phyloP scores from a whole-genome alignment of 2,797 vertebrate genomes.

The Discoglossus pictus region DNA sequence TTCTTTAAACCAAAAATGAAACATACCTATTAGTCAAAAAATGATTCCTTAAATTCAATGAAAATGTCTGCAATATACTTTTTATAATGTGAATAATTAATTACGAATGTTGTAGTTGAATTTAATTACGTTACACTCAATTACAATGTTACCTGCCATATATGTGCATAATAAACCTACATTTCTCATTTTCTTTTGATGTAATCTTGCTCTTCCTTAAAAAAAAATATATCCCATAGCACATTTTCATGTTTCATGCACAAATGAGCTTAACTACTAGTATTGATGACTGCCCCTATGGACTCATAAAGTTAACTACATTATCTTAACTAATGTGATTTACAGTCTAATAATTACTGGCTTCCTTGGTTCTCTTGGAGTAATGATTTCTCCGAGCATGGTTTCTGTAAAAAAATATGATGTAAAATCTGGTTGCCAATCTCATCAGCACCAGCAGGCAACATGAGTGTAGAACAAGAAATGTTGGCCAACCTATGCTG shows the following conservation, averaged over 20 bases:
- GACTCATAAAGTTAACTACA: slow-evolving; percentile 2
- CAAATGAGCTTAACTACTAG: not conserved
- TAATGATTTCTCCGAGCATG: not conserved
- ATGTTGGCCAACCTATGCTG: too few species aligned
- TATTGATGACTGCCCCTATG: not conserved
- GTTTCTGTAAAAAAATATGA: not conserved
- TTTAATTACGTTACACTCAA: not conserved
- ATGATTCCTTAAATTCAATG: not conserved
- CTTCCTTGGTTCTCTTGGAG: not conserved
- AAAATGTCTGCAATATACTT: not conserved
- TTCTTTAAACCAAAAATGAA: too few species aligned
- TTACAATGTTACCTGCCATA: not conserved
- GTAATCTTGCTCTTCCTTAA: not conserved
- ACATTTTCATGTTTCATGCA: not conserved
- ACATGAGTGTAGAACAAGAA: too few species aligned
- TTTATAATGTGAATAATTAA: not conserved
- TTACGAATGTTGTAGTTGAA: not conserved
- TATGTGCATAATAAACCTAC: too few species aligned
- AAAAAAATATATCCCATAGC: too few species aligned
- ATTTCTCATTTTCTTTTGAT: not conserved
- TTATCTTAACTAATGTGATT: slow-evolving; percentile 13
- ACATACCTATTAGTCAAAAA: too few species aligned
- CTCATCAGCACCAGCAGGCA: too few species aligned
- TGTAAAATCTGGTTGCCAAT: too few species aligned
- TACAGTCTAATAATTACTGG: slow-evolving; percentile 16